Evolutionary conservation across 2,797 vertebrate species (phyloP).

Genomic region (Sebastes trivittatus): DNA sequence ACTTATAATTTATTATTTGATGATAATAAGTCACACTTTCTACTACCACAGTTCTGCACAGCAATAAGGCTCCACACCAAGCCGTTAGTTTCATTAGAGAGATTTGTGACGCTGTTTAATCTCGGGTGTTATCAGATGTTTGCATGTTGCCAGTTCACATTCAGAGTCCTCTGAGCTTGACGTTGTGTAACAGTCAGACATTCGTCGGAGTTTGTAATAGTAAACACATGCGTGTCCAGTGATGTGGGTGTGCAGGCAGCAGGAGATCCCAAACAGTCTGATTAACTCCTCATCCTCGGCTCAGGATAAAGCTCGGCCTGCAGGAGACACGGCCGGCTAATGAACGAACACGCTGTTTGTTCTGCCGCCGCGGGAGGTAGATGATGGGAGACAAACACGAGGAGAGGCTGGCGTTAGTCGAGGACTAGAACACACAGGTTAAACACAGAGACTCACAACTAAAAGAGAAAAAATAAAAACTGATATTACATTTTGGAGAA

Average conservation of each 20-base stretch:
- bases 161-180: neutral
- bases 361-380: conserved; percentile 11
- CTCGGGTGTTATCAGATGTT: neutral
- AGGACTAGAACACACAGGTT: neutral
- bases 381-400: conserved; percentile 6
- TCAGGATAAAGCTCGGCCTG: conserved; percentile 1
- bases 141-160: neutral
- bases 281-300: conserved; percentile 9
- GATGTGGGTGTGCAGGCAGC: neutral
- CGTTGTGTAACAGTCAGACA: neutral
- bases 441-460: neutral
- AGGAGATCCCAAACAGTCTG: conserved; percentile 3
- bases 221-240: neutral
- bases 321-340: conserved; percentile 11
- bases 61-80: neutral
- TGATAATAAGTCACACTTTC: too few species aligned
- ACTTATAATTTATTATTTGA: too few species aligned
- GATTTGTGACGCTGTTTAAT: neutral
- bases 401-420: neutral
- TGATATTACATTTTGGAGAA: too few species aligned
- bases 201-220: neutral
- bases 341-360: conserved; percentile 23
- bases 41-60: neutral
- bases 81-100: neutral
- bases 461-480: neutral